Percentiles rank a stretch among this genome's conserved stretches.
Evolutionary conservation across 2,113 vertebrate genomes (phyloP).

Genomic region (Brachionichthys hirsutus): DNA sequence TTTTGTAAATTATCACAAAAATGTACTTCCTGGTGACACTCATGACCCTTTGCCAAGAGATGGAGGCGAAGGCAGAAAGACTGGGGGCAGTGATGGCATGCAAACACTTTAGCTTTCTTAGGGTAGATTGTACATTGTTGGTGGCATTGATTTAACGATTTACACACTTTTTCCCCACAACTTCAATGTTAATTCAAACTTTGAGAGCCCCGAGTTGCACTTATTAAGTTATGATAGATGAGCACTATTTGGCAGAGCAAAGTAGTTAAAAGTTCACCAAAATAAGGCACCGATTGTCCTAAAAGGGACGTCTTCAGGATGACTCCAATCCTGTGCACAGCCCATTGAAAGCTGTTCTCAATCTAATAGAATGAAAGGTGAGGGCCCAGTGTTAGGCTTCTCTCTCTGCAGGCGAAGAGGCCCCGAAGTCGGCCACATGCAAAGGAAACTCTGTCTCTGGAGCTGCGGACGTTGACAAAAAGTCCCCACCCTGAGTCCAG

Average conservation of each 20-base stretch:
- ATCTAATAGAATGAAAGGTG: slow-evolving; percentile 23
- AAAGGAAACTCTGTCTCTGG: slow-evolving; percentile 46
- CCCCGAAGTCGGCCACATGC: slow-evolving; percentile 49
- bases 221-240: background rate
- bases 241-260: background rate
- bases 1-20: too few relatives aligned
- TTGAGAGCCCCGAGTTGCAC: too few relatives aligned
- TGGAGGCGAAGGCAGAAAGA: too few relatives aligned
- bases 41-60: too few relatives aligned
- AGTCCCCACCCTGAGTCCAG: slow-evolving; percentile 63
- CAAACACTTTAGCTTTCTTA: too few relatives aligned
- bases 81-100: too few relatives aligned
- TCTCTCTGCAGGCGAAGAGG: slow-evolving; percentile 43
- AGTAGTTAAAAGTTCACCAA: background rate
- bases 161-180: too few relatives aligned
- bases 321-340: background rate
- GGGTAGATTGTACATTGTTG: too few relatives aligned
- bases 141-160: too few relatives aligned
- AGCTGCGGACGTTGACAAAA: slow-evolving; percentile 65
- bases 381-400: slow-evolving; percentile 32
- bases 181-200: too few relatives aligned
- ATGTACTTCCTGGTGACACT: too few relatives aligned
- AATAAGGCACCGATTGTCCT: slow-evolving; percentile 1
- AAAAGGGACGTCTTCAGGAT: background rate
- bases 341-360: slow-evolving; percentile 31